Percentiles rank a stretch among this genome's conserved stretches.
phyloP scores from a whole-genome alignment of 2,113 vertebrate species.

The Dicentrarchus labrax region DNA sequence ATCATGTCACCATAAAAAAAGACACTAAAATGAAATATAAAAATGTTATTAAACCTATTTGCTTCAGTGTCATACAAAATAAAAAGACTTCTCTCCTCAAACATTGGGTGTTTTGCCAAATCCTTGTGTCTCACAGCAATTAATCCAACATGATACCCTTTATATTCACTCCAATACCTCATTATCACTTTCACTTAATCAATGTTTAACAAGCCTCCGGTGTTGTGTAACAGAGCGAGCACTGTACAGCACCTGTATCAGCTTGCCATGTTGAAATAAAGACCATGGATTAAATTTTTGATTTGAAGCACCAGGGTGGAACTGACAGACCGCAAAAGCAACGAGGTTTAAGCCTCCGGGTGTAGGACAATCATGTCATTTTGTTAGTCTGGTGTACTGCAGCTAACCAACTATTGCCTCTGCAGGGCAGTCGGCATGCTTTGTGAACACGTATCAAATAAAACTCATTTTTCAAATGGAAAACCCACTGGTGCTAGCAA shows the following conservation, averaged over 20 bases:
- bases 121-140: not conserved
- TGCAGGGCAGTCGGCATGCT: not conserved
- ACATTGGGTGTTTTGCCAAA: not conserved
- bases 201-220: slow-evolving; percentile 74
- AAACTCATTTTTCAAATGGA: not conserved
- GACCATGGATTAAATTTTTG: slow-evolving; percentile 36
- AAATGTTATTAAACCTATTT: no score
- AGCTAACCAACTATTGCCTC: not conserved
- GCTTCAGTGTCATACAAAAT: not conserved
- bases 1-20: not conserved
- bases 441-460: not conserved
- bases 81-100: not conserved
- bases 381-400: not conserved
- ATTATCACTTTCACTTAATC: slow-evolving; percentile 67
- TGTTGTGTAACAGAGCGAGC: slow-evolving; percentile 48
- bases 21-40: no score
- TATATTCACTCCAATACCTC: slow-evolving; percentile 25
- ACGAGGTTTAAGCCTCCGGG: not conserved
- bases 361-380: not conserved
- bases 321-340: not conserved
- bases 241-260: slow-evolving; percentile 25
- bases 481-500: not conserved
- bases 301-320: slow-evolving; percentile 13
- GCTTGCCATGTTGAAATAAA: slow-evolving; percentile 46
- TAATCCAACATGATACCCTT: not conserved